A percentile compares a stretch with the other conserved stretches of the same genome.
Evolutionary conservation across 2,888 invertebrate species (phyloP).

Genomic region (Melangyna quadrimaculata): DNA sequence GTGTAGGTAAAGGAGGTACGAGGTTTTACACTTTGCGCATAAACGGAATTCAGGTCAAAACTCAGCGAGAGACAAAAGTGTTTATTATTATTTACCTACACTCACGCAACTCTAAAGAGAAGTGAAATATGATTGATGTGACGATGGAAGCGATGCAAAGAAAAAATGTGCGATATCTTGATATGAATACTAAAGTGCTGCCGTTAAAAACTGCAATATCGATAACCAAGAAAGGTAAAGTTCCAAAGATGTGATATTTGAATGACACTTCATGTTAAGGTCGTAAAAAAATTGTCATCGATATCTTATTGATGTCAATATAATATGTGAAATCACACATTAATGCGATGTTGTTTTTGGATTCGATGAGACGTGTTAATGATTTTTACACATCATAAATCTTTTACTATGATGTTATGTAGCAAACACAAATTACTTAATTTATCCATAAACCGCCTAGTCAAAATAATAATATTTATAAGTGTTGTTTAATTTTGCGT

Average conservation of each 20-base stretch:
- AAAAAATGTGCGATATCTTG: conserved; percentile 30
- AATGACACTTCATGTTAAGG: conserved; percentile 29
- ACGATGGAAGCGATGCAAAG: conserved; percentile 2
- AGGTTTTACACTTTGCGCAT: conserved; percentile 22
- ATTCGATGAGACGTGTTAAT: background rate
- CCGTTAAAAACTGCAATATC: conserved; percentile 6
- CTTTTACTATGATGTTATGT: background rate
- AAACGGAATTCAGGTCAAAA: conserved; percentile 60
- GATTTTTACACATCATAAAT: background rate
- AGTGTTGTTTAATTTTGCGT: background rate
- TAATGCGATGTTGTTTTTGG: background rate
- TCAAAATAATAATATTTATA: background rate
- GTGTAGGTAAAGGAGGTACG: background rate
- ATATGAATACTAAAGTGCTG: conserved; percentile 13
- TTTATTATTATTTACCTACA: conserved; percentile 30
- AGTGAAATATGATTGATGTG: conserved; percentile 34
- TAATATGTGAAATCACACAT: conserved; percentile 16
- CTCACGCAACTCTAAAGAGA: conserved; percentile 34
- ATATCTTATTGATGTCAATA: conserved; percentile 10
- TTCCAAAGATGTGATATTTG: background rate
- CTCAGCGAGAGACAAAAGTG: conserved; percentile 19
- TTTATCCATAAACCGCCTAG: background rate
- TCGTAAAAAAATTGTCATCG: conserved; percentile 10
- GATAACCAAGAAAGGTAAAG: conserved; percentile 23
- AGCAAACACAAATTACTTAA: background rate